A percentile compares a stretch with the other conserved stretches of the same genome.
Evolutionary conservation across 2,113 vertebrate genomes (phyloP).

Genomic region (Girardinichthys multiradiatus): DNA sequence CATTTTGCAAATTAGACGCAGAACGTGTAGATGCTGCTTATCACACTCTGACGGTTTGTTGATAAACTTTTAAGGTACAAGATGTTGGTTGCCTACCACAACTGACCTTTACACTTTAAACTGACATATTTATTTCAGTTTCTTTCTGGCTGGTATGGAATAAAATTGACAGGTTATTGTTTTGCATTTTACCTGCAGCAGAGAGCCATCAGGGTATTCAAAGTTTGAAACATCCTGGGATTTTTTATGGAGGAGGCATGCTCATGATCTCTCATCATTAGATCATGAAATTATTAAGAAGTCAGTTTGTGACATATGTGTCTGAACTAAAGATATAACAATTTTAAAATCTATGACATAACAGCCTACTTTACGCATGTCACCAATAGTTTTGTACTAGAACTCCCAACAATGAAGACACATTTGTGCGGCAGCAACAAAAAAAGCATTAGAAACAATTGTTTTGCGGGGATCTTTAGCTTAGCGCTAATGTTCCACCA

Average conservation of each 20-base stretch:
- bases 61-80: slow-evolving; percentile 15
- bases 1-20: slow-evolving; percentile 44
- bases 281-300: too few relatives aligned
- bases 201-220: not conserved
- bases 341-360: not conserved
- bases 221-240: not conserved
- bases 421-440: not conserved
- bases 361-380: not conserved
- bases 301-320: not conserved
- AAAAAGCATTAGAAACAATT: not conserved
- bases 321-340: not conserved
- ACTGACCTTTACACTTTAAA: slow-evolving; percentile 2
- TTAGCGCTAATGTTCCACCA: not conserved
- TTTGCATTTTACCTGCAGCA: not conserved
- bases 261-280: too few relatives aligned
- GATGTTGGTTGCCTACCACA: slow-evolving; percentile 3
- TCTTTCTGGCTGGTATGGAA: not conserved
- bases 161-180: not conserved
- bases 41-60: slow-evolving; percentile 11
- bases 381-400: not conserved
- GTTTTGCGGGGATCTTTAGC: not conserved
- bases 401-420: not conserved
- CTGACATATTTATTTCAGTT: not conserved
- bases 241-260: not conserved
- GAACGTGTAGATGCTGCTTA: slow-evolving; percentile 31